phyloP scores from a whole-genome alignment of 2,113 vertebrate genomes.

The Lagopus muta region DNA sequence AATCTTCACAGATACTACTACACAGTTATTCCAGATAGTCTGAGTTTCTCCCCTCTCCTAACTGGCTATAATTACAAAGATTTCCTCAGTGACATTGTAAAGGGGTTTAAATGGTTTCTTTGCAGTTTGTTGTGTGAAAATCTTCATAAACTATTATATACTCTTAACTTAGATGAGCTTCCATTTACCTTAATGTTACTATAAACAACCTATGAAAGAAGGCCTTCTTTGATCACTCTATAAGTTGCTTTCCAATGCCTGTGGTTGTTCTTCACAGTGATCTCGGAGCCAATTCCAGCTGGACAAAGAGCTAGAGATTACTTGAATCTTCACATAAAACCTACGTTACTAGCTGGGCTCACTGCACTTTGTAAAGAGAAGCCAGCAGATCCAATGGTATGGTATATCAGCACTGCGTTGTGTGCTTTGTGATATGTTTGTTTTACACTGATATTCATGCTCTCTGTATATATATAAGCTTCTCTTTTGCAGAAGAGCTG shows the following conservation, averaged over 20 bases:
- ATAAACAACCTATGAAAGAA: neutral
- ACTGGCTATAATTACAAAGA: neutral
- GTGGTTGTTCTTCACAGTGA: constrained; percentile 74
- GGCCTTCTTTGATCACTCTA: neutral
- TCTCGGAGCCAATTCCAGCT: constrained; percentile 84
- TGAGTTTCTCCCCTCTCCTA: neutral
- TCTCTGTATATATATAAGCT: neutral
- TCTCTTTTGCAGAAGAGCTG: neutral
- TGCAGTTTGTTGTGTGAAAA: neutral
- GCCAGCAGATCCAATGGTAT: constrained; percentile 88
- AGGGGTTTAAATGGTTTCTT: neutral
- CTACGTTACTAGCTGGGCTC: constrained; percentile 88
- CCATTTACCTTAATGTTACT: neutral
- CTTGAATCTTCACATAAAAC: constrained; percentile 84
- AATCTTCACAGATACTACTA: neutral
- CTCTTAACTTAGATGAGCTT: neutral
- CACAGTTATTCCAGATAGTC: neutral
- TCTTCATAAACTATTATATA: neutral
- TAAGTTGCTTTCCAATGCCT: neutral
- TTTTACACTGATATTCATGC: neutral
- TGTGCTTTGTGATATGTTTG: neutral
- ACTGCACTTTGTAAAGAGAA: constrained; percentile 92
- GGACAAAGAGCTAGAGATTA: constrained; percentile 86
- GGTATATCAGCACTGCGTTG: neutral
- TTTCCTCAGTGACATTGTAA: neutral